These are phyloP conservation scores for Phalacrocorax carbo DNA, from an alignment of 2,113 vertebrate species.

Conservation along the genomic window DNA sequence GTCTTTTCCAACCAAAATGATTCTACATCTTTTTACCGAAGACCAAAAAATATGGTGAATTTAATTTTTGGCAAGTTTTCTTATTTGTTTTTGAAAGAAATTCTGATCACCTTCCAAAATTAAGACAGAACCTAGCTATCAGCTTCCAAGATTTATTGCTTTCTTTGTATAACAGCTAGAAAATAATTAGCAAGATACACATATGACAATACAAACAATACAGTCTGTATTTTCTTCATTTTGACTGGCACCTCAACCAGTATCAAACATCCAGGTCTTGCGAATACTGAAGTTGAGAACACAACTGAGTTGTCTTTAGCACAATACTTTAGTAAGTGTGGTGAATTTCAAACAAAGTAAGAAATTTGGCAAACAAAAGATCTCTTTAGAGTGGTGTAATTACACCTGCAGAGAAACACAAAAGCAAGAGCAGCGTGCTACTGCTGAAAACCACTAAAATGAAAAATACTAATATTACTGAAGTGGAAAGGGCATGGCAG, in stretches of 20 bases:
- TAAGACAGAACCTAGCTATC: background rate
- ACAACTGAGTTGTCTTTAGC: background rate
- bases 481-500: background rate
- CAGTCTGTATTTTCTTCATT: slow-evolving; percentile 5
- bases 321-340: background rate
- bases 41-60: background rate
- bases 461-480: background rate
- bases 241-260: background rate
- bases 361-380: background rate
- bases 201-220: slow-evolving; percentile 1
- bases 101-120: slow-evolving; percentile 20
- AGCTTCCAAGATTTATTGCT: slow-evolving; percentile 27
- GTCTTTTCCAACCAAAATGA: no score
- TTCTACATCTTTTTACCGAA: background rate
- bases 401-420: background rate
- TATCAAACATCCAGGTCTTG: background rate
- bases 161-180: background rate
- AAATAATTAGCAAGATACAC: slow-evolving; percentile 20
- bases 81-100: background rate
- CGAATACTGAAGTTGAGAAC: background rate
- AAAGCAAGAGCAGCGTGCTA: background rate
- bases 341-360: background rate
- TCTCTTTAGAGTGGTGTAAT: background rate
- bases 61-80: background rate
- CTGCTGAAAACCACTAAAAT: background rate